Conservation (phyloP, 2,113 vertebrate genomes). For the Pycnonotus jocosus region DNA sequence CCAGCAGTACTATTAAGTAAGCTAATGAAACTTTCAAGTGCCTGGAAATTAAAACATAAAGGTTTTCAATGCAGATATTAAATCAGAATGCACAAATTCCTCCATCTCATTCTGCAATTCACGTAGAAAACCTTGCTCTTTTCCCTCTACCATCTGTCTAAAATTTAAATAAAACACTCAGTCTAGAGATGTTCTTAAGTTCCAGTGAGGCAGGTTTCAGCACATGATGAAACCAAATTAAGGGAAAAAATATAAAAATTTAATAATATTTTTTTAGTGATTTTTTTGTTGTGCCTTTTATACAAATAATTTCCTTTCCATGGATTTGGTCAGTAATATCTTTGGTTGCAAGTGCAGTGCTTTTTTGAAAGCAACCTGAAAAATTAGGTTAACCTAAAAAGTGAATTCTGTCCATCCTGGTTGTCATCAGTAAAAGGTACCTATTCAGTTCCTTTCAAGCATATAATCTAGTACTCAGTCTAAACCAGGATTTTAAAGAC, state of each 20-base stretch:
- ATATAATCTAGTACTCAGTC: conserved; percentile 37
- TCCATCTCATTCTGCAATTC: background rate
- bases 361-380: conserved; percentile 33
- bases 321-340: background rate
- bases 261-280: background rate
- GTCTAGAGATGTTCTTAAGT: background rate
- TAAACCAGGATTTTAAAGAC: conserved; percentile 39
- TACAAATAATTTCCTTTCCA: background rate
- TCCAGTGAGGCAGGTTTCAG: background rate
- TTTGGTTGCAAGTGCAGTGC: background rate
- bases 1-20: background rate
- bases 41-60: background rate
- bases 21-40: background rate
- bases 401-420: conserved; percentile 42
- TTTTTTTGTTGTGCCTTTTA: background rate
- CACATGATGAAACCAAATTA: background rate
- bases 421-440: conserved; percentile 22
- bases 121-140: background rate
- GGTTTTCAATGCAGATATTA: background rate
- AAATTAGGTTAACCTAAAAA: conserved; percentile 44
- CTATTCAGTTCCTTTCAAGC: conserved; percentile 38
- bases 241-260: background rate
- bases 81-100: background rate
- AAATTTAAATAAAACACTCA: background rate
- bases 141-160: background rate